Base-by-base conservation (phyloP, 2,888 invertebrate genomes). In the Ecliptopera silaceata region DNA sequence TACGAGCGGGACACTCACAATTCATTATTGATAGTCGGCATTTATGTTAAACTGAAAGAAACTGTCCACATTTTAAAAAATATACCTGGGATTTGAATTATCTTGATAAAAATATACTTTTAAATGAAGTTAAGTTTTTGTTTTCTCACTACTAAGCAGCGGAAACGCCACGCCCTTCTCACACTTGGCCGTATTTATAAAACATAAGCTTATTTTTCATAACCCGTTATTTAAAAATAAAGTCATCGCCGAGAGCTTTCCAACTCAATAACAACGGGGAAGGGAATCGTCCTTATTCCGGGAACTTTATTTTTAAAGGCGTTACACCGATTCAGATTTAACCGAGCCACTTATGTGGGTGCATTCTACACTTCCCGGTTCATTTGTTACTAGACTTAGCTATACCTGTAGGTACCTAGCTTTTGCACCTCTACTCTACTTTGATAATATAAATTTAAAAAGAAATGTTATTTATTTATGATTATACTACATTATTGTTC, bases 281-380 rank as follows among this genome's bases (percentile, higher is more conserved):
- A 57, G 48, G 22, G 47, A 47, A 22, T 34, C 45, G 39, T 39
- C 31, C 46, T 29, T 34, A 48, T 32, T 43, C 43, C 56, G 49
- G 56, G 70, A 73, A 71, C 58, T 59, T 61, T 55, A 61, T 64
- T 67, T 66, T 69, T 70, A 79, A 75, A 78, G 78, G 76, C 81
- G 74, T 81, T 82, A 78, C 74, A 74, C 79, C 32, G 56, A 49
- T 70, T 74, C 65, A 59, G 72, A 79, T 72, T 77, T 77, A 79
- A 71, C 65, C 65, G n/a, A 15, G 26, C 26, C 6, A 6, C 18
- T 29, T 26, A 43, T n/a, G 4, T 48, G 32, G 42, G 41, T 34
- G 20, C 6, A 18, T 12, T 18, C 69, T 66, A 64, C 69, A 68
- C 72, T 80, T 76, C 77, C 76, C 72, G 75, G 78, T 71, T 73